These are phyloP conservation scores for Triplophysa rosa DNA, from an alignment of 2,113 vertebrate species.

Conservation along the genomic window DNA sequence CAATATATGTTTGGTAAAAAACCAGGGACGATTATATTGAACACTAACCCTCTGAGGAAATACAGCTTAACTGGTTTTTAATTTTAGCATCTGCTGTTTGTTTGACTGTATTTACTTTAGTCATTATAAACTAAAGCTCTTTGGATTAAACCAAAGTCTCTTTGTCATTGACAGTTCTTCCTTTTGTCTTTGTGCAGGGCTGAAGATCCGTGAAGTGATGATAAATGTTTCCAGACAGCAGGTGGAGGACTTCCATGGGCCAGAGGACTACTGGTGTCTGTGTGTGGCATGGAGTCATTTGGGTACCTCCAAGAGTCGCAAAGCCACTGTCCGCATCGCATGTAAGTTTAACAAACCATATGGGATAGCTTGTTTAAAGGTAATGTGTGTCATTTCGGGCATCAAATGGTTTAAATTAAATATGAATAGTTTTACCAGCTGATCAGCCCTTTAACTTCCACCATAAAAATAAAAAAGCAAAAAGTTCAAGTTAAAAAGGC, in stretches of 20 bases:
- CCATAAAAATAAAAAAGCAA: too few relatives aligned
- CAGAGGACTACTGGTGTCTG: slow-evolving; percentile 95
- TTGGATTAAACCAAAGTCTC: not conserved
- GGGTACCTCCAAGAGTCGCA: slow-evolving; percentile 95
- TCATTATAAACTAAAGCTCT: not conserved
- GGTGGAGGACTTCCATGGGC: slow-evolving; percentile 95
- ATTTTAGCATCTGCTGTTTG: slow-evolving; percentile 14
- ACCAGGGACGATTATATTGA: slow-evolving; percentile 10
- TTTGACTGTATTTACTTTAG: slow-evolving; percentile 19
- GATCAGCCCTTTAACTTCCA: too few relatives aligned
- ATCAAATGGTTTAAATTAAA: not conserved
- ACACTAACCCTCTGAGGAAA: not conserved
- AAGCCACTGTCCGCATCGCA: slow-evolving; percentile 91
- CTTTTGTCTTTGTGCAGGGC: slow-evolving; percentile 69
- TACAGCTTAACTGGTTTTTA: slow-evolving; percentile 27
- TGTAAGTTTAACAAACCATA: slow-evolving; percentile 77
- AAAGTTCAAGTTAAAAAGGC: too few relatives aligned
- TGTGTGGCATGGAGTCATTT: slow-evolving; percentile 96
- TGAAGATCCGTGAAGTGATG: slow-evolving; percentile 90
- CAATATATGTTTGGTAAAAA: slow-evolving; percentile 3
- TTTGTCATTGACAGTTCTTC: not conserved
- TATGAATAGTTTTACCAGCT: not conserved
- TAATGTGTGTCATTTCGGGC: not conserved
- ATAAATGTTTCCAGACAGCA: slow-evolving; percentile 97
- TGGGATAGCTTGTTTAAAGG: not conserved